phyloP scores from a whole-genome alignment of 2,797 vertebrate genomes.

The Lemur catta region DNA sequence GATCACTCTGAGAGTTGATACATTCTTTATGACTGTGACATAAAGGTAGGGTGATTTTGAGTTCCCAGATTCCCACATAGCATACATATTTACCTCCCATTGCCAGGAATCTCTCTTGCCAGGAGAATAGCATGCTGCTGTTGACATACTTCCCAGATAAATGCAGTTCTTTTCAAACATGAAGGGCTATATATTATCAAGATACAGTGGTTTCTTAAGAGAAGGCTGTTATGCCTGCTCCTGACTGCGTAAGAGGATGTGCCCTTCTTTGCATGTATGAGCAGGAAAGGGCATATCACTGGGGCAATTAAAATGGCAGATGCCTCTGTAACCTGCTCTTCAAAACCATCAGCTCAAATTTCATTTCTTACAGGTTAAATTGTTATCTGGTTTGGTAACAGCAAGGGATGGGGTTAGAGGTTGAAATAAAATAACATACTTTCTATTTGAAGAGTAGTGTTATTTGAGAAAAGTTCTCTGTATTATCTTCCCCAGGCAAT shows the following conservation, averaged over 20 bases:
- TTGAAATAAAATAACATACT: conserved; percentile 14
- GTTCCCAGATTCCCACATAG: background rate
- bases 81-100: background rate
- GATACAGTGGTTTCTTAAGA: background rate
- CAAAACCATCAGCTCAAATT: background rate
- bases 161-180: background rate
- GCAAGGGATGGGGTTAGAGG: background rate
- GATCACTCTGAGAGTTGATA: background rate
- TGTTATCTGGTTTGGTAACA: background rate
- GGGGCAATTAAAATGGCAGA: background rate
- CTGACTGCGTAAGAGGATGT: background rate
- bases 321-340: background rate
- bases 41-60: background rate
- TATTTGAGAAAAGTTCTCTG: background rate
- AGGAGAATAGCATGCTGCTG: background rate
- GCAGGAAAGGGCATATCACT: background rate
- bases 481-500: background rate
- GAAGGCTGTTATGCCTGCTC: background rate
- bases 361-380: background rate
- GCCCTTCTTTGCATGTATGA: background rate
- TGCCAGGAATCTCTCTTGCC: background rate
- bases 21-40: background rate
- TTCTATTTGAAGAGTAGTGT: background rate
- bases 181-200: background rate
- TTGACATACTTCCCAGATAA: fast-evolving